Evolutionary conservation across 2,113 vertebrate genomes (phyloP).

Genomic region (human (Homo sapiens)): DNA sequence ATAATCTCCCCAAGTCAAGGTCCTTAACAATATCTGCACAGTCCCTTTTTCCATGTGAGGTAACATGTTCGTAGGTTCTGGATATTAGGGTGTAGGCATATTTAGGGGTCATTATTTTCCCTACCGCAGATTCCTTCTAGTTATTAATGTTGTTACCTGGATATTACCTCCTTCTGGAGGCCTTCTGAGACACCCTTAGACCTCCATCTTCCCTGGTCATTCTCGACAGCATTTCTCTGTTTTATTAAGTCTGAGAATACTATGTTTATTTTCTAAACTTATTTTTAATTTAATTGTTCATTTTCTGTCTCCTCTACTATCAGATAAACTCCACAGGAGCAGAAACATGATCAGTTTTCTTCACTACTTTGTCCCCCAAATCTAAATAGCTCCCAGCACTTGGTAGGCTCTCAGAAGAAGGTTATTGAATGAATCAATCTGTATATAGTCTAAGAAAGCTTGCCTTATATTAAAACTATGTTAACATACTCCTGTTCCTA

Average conservation of each 20-base stretch:
- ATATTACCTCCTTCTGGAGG: neutral
- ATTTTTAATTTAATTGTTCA: neutral
- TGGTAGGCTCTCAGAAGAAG: neutral
- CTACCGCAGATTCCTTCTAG: neutral
- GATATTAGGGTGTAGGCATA: neutral
- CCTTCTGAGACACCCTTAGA: neutral
- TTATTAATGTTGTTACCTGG: neutral
- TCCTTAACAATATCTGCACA: neutral
- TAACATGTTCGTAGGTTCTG: neutral
- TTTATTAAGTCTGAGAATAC: constrained; percentile 17
- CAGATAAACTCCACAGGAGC: neutral
- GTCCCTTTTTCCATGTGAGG: neutral
- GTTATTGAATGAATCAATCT: neutral
- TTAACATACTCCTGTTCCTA: neutral
- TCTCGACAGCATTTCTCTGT: neutral
- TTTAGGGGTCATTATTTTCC: neutral
- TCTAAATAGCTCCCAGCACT: neutral
- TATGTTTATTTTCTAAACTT: neutral
- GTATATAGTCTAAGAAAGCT: neutral
- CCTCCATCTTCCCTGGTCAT: neutral
- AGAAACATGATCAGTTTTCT: neutral
- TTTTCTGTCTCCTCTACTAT: neutral
- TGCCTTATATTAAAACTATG: neutral
- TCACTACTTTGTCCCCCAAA: neutral
- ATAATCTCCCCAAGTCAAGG: neutral